Percentiles rank a stretch among this genome's conserved stretches.
Conservation (phyloP, 2,797 vertebrate species). For the Eurystomus glaucurus region DNA sequence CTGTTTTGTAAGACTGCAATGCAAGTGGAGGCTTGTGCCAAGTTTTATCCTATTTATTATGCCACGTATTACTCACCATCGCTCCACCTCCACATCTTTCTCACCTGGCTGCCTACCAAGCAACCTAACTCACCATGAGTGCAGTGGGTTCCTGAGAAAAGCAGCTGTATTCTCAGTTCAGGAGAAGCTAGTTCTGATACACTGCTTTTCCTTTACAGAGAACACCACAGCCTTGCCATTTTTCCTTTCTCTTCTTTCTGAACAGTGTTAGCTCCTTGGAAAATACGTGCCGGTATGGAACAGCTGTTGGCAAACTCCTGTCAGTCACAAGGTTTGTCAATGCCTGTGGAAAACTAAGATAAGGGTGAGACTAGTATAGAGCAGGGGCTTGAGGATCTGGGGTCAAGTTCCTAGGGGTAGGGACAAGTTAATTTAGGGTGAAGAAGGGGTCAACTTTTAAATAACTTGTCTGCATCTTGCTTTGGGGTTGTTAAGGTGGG, state of each 20-base stretch:
- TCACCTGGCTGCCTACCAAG: not conserved
- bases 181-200: not conserved
- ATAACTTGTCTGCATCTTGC: not conserved
- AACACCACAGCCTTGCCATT: not conserved
- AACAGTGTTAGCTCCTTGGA: not conserved
- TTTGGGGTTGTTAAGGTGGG: not conserved
- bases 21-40: not conserved
- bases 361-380: not conserved
- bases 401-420: not conserved
- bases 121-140: not conserved
- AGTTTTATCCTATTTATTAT: not conserved
- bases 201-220: not conserved
- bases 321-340: not conserved
- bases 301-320: not conserved
- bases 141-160: not conserved
- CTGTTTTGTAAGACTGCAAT: not conserved
- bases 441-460: not conserved
- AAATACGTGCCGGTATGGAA: accelerated
- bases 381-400: not conserved
- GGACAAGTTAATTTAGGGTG: not conserved
- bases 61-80: not conserved
- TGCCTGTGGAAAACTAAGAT: not conserved
- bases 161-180: not conserved
- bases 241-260: not conserved
- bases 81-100: not conserved